Base-by-base conservation (phyloP, 2,797 vertebrate species). In the Austrolebias charrua region DNA sequence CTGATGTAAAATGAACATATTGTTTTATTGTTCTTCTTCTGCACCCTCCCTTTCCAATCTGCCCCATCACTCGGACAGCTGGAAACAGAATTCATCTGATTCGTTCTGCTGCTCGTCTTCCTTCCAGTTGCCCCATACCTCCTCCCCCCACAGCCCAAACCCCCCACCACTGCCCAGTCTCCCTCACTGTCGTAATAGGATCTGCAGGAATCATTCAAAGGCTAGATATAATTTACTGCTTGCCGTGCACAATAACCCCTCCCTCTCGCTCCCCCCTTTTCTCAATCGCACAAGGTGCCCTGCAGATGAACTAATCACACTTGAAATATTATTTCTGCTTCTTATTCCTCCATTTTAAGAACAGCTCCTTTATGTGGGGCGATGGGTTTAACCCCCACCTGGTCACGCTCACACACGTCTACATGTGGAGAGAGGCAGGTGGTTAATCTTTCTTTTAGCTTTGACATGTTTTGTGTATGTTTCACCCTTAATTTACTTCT, bases 191-290 rank as follows among this genome's bases (percentile, higher is more conserved):
- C 87, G 82, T 94, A 96, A 94, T 90, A 93, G 90, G 90, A 94
- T 93, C 93, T 94, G 91, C 92, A 95, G 92, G 93, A 95, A 95
- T 94, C 93, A 95, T 94, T 94, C 94, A 92, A 94, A 95, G 90
- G 83, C 88, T 89, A 94, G 93, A 94, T 92, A 93, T 92, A 94
- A 95, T 94, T 94, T 92, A 93, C 90, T 92, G 86, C 91, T 92
- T 90, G 89, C 81, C 71, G 80, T 91, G 91, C 91, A 93, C 92
- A 93, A 93, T 91, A 87, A 80, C 73, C 81, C 89, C 86, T 81
- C 81, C 87, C 79, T 73, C 79, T 78, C 82, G 77, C 75, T 69
- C 73, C 80, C 87, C 87, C 81, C 80, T 54, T 81, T 86, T 88
- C 91, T 91, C 91, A 92, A 90, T 93, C 85, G 86, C 88, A 92